Conservation (phyloP, 1,140 invertebrate species). For the Ceratina australensis region DNA sequence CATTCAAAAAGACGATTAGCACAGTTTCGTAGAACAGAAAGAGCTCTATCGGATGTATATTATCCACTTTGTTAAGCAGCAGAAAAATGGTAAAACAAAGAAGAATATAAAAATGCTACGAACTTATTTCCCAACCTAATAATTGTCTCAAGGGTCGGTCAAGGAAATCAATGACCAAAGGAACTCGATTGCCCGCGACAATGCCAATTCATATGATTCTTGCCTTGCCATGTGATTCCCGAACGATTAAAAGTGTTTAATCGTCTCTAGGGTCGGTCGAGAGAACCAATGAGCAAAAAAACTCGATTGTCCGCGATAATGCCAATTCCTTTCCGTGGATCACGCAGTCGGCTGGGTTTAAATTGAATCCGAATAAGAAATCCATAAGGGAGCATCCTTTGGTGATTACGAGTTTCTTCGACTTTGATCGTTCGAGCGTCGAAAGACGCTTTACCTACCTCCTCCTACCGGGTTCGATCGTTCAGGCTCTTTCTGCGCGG, state of each 20-base stretch:
- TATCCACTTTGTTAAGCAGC: no score
- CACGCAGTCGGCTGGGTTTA: conserved; percentile 67
- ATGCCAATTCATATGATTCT: no score
- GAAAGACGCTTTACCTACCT: conserved; percentile 71
- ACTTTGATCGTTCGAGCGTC: conserved; percentile 77
- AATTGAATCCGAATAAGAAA: conserved; percentile 78
- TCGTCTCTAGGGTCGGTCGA: not conserved
- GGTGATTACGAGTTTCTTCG: conserved; percentile 68
- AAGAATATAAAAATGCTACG: no score
- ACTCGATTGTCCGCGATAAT: conserved; percentile 45
- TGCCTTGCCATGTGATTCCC: no score
- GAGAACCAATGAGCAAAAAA: conserved; percentile 2
- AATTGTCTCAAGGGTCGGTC: conserved; percentile 2
- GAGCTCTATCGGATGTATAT: no score
- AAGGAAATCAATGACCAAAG: not conserved
- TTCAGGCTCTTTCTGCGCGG: conserved; percentile 10
- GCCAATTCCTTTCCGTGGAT: conserved; percentile 58
- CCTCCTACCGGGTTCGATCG: conserved; percentile 48
- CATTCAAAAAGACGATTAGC: no score
- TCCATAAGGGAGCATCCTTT: conserved; percentile 77
- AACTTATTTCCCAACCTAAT: no score
- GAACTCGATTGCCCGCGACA: conserved; percentile 38
- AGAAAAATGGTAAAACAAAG: no score
- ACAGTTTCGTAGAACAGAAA: no score
- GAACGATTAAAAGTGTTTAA: conserved; percentile 3